Evolutionary conservation across 2,888 invertebrate species (phyloP), one percentile per base, ranked within the genome.

Genomic region (Smittia aterrima): DNA sequence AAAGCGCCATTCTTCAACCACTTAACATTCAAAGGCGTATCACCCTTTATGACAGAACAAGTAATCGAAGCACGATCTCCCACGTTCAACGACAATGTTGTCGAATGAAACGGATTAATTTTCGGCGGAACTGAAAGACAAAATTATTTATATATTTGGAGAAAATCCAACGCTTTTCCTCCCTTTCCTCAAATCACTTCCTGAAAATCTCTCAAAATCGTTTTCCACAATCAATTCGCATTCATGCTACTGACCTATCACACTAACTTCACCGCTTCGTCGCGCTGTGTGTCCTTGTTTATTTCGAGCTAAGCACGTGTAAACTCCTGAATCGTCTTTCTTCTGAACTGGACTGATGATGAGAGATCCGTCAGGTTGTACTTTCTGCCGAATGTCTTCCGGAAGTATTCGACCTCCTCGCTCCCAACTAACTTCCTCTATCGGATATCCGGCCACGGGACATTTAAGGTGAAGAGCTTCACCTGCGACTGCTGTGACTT

Each of bases 381-480:
- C 90, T 79, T 90, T 89, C 80, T 92, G 92, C 6, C 92, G 86
- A 78, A 92, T 87, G 81, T 91, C 92, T 79, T 90, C 90, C n/a
- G 92, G 92, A 75, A 93, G 83, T 79, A 90, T 89, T 53, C 88
- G 85, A 20, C 90, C 90, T 70, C 88, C 87, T 78, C 90, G 87
- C 80, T 90, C 91, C 93, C 93, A 93, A 76, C 89, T 89, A 79
- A 92, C 90, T 79, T 90, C 88, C 79, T 91, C 90, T 76, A 92
- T 90, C 24, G 93, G 92, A 82, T 90, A 92, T 22, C 93, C 93
- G 20, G 92, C 91, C 27, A 92, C 92, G 20, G 92, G 92, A 82
- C 93, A 74, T 47, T 74, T 74, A n/a, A 93, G 84, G 73, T 88
- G 86, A 77, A 92, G 84, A 75, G 87, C 87, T 81, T 92, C 90